Conservation (phyloP, 2,888 invertebrate species). For the Dendrolimus houi region DNA sequence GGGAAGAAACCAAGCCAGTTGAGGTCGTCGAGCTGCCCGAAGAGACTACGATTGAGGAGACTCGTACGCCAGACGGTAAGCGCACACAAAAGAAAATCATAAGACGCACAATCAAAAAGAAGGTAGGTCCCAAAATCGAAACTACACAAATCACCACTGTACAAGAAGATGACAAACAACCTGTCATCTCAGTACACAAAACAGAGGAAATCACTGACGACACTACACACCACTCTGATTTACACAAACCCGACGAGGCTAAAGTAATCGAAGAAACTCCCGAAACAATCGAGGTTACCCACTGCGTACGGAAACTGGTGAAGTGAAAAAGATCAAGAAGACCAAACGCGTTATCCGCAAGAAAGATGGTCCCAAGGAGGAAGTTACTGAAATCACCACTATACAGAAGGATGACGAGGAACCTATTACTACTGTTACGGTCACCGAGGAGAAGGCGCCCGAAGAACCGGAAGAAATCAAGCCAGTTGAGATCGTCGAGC, state of each 20-base stretch:
- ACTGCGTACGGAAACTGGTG: too few species aligned
- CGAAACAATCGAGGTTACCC: too few species aligned
- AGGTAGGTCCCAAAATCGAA: slow-evolving; percentile 35
- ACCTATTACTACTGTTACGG: too few species aligned
- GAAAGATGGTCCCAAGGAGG: too few species aligned
- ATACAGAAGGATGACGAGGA: too few species aligned
- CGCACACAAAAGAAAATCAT: slow-evolving; percentile 21
- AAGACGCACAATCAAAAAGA: slow-evolving; percentile 20
- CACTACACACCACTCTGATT: slow-evolving; percentile 4
- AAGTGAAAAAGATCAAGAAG: too few species aligned
- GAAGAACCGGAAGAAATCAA: neutral
- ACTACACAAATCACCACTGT: slow-evolving; percentile 30
- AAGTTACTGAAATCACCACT: too few species aligned
- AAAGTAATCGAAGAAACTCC: neutral
- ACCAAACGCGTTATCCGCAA: too few species aligned
- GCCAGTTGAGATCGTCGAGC: too few species aligned
- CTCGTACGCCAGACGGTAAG: slow-evolving; percentile 16
- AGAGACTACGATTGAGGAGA: slow-evolving; percentile 11
- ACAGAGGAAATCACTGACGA: slow-evolving; percentile 8
- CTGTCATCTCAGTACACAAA: slow-evolving; percentile 11
- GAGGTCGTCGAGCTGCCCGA: slow-evolving; percentile 9
- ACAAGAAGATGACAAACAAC: slow-evolving; percentile 30
- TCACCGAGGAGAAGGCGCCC: slow-evolving; percentile 12
- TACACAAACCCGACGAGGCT: slow-evolving; percentile 7
- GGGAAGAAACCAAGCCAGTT: slow-evolving; percentile 12